Base-by-base conservation (phyloP, 2,888 invertebrate genomes). In the Drosophila niveifrons region DNA sequence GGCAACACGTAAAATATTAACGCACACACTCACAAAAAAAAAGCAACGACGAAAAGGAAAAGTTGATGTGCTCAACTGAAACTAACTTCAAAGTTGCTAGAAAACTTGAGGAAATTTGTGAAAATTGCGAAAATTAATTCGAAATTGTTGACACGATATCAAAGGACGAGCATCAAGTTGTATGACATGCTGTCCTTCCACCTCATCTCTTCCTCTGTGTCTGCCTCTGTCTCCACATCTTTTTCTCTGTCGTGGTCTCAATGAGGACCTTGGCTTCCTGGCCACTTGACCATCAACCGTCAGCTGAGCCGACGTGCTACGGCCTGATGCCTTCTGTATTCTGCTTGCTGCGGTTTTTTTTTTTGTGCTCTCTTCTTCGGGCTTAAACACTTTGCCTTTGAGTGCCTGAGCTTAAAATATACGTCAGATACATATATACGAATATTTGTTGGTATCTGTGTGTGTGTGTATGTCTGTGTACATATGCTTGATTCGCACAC, bases 241-340 rank as follows among this genome's bases (percentile, higher is more conserved):
- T 46, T 41, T 43, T 34, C 61, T 31, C 4, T n/a, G 36, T 13
- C 62, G 7, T 23, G 23, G 52, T 55, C 39, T 39, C 15, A 23
- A 7, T 31, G 13, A 39, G 47, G 66, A 58, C 78, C 78, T 88
- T 88, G 84, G 70, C 78, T 73, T 71, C 58, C 68, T 70, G 65
- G 73, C 66, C 82, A 88, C 89, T 89, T 87, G 90, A 88, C 88
- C 87, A 78, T 86, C 87, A 86, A 72, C 82, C 76, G 80, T 77
- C 74, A 76, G 48, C 55, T 48, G 63, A 64, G 63, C 43, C 66
- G 77, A 62, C 75, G 71, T 72, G 77, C 72, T 70, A 65, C 58
- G 62, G 58, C 17, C 29, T 58, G 36, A 39, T 59, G 63, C 29
- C 31, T 48, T 10, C 44, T 36, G 57, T 10, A 43, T 55, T 8